A percentile compares a stretch with the other conserved stretches of the same genome.
Conservation (phyloP, 2,113 vertebrate genomes). For the Phycodurus eques region DNA sequence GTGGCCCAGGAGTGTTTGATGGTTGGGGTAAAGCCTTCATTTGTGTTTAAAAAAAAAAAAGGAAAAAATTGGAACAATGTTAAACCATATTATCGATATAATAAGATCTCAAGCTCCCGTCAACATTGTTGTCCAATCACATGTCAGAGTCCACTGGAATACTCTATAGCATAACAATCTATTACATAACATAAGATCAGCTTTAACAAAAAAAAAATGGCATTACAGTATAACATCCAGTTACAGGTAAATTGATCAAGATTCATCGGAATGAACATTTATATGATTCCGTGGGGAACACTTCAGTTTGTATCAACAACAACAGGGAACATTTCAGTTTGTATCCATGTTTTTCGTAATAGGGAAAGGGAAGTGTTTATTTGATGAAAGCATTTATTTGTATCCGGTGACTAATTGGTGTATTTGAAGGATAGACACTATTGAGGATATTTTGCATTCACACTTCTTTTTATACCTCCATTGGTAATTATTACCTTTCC, state of each 20-base stretch:
- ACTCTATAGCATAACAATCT: no score
- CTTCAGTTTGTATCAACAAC: neutral
- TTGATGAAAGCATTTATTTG: neutral
- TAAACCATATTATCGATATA: no score
- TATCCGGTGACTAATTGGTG: neutral
- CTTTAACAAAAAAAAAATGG: neutral
- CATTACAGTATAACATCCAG: neutral
- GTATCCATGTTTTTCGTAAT: neutral
- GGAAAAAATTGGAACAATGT: no score
- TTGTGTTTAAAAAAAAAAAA: no score
- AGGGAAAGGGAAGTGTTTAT: neutral
- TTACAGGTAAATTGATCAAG: no score
- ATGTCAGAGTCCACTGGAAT: no score
- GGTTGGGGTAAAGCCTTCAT: no score
- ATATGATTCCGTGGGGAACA: neutral
- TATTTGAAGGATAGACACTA: neutral
- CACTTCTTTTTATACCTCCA: constrained; percentile 33
- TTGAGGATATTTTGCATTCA: constrained; percentile 11
- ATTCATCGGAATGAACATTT: neutral
- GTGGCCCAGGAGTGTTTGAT: no score
- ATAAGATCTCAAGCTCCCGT: no score
- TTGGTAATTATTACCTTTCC: constrained; percentile 55
- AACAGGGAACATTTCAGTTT: neutral
- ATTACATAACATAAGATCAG: no score
- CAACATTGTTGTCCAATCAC: no score